Percentiles rank a stretch among this genome's conserved stretches.
Evolutionary conservation across 2,113 vertebrate genomes (phyloP).

Genomic region (Calypte anna): DNA sequence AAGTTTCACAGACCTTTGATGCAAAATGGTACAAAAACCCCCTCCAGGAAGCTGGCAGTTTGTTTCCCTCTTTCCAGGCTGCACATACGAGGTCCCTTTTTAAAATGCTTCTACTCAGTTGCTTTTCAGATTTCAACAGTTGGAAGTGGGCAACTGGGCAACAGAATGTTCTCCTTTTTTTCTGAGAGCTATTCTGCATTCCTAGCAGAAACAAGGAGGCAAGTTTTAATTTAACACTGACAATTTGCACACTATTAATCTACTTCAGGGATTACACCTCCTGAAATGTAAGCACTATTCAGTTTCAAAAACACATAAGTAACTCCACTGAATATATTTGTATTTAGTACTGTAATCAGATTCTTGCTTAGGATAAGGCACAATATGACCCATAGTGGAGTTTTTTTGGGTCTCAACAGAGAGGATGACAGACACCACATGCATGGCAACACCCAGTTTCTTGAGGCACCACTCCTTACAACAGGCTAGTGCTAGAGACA

Average conservation of each 20-base stretch:
- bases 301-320: not conserved
- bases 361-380: not conserved
- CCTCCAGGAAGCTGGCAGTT: not conserved
- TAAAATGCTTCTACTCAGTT: not conserved
- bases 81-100: not conserved
- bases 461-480: not conserved
- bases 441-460: not conserved
- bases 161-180: not conserved
- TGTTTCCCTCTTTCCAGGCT: not conserved
- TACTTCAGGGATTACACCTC: constrained; percentile 1
- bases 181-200: constrained; percentile 7
- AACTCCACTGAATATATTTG: not conserved
- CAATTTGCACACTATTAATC: not conserved
- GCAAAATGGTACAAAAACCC: not conserved
- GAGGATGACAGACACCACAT: not conserved
- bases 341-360: not conserved
- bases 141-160: constrained; percentile 7
- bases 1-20: not conserved
- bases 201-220: not conserved
- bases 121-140: constrained; percentile 24
- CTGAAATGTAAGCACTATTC: constrained; percentile 3
- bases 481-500: not conserved
- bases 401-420: not conserved
- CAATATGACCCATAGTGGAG: not conserved
- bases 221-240: not conserved